A percentile compares a stretch with the other conserved stretches of the same genome.
phyloP scores from a whole-genome alignment of 92 coral and sea anemone species.

The Zoanthus solanderi region DNA sequence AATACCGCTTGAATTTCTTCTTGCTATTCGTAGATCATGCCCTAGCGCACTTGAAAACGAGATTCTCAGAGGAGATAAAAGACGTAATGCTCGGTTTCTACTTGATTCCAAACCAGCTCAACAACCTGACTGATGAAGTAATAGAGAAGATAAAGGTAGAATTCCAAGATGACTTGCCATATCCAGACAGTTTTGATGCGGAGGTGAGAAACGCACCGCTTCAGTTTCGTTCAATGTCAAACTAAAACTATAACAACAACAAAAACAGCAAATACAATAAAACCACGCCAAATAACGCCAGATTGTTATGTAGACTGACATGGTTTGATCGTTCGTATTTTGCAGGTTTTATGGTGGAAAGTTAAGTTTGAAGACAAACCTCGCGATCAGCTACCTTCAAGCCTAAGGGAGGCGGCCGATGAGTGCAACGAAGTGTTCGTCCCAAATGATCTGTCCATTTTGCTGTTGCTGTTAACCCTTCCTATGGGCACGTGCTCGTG shows the following conservation, averaged over 20 bases:
- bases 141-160: too few relatives aligned
- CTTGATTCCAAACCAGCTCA: constrained; percentile 1
- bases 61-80: too few relatives aligned
- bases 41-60: too few relatives aligned
- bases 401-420: neutral
- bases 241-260: too few relatives aligned
- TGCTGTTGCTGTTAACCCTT: neutral
- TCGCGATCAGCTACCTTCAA: neutral
- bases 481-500: neutral
- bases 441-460: neutral
- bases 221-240: neutral
- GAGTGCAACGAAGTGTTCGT: neutral
- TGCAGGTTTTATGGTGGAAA: neutral
- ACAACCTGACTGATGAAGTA: neutral
- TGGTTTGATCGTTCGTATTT: neutral
- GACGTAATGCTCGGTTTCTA: too few relatives aligned
- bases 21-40: too few relatives aligned
- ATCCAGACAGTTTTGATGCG: too few relatives aligned
- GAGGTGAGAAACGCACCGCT: neutral
- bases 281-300: too few relatives aligned
- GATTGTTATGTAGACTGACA: neutral
- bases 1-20: too few relatives aligned
- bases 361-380: neutral
- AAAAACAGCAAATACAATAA: too few relatives aligned
- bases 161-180: too few relatives aligned